Conservation (phyloP, 2,888 invertebrate genomes). For the Oligia latruncula region DNA sequence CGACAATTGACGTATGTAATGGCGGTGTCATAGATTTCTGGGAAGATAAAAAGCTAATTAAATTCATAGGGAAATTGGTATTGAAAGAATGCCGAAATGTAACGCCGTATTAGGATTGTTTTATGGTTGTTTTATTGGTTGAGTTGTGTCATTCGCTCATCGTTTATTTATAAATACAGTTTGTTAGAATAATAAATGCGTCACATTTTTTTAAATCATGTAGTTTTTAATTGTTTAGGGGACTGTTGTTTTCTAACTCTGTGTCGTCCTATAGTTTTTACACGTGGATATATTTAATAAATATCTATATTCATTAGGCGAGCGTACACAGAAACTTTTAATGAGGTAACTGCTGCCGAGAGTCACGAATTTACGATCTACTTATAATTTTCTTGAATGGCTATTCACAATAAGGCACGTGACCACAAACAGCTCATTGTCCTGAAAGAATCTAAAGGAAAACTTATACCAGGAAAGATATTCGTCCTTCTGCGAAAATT, state of each 20-base stretch:
- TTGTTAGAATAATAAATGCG: constrained; percentile 49
- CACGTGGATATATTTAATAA: constrained; percentile 38
- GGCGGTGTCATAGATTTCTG: constrained; percentile 81
- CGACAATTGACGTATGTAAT: constrained; percentile 83
- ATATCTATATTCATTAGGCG: constrained; percentile 55
- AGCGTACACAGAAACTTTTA: constrained; percentile 31
- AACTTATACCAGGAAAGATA: constrained; percentile 21
- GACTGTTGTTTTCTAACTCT: constrained; percentile 37
- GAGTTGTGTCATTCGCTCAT: constrained; percentile 47
- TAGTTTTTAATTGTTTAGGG: constrained; percentile 31
- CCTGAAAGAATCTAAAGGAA: constrained; percentile 19
- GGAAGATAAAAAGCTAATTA: constrained; percentile 78
- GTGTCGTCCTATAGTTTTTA: background rate
- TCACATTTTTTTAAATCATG: constrained; percentile 46
- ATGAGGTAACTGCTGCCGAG: constrained; percentile 31
- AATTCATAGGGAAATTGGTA: constrained; percentile 77
- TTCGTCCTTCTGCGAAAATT: constrained; percentile 7
- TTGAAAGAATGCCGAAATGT: constrained; percentile 69
- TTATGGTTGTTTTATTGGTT: constrained; percentile 64
- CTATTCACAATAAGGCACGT: constrained; percentile 33
- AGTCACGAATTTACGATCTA: constrained; percentile 55
- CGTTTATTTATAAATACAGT: constrained; percentile 62
- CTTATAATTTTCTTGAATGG: constrained; percentile 46
- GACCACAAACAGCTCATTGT: constrained; percentile 37
- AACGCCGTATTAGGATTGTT: constrained; percentile 56